Evolutionary conservation across 2,797 vertebrate genomes (phyloP).

Genomic region (Xiphophorus birchmanni): DNA sequence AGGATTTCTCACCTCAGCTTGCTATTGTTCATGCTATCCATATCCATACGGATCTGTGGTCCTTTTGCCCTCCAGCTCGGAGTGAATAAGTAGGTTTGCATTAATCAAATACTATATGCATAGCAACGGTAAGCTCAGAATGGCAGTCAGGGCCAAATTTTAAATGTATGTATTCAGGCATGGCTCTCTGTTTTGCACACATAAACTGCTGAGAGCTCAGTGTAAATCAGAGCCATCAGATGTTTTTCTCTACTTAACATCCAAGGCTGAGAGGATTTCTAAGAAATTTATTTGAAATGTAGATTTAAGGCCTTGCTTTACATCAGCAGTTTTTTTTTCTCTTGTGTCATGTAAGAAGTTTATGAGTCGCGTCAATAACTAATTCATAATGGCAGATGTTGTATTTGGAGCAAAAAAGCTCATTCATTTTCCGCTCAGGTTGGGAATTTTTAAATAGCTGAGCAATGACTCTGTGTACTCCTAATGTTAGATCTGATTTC

Average conservation of each 20-base stretch:
- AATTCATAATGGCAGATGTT: background rate
- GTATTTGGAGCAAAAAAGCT: background rate
- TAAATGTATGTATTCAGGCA: slow-evolving; percentile 49
- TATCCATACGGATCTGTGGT: slow-evolving; percentile 72
- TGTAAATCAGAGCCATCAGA: slow-evolving; percentile 37
- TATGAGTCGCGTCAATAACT: slow-evolving; percentile 10
- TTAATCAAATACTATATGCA: slow-evolving; percentile 65
- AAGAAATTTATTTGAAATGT: slow-evolving; percentile 37
- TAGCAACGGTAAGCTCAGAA: slow-evolving; percentile 21
- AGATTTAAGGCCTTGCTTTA: slow-evolving; percentile 22
- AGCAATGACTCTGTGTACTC: background rate
- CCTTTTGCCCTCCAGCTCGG: slow-evolving; percentile 48
- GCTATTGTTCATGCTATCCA: slow-evolving; percentile 75
- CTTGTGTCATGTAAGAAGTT: background rate
- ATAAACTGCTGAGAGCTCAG: slow-evolving; percentile 40
- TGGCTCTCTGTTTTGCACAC: slow-evolving; percentile 22
- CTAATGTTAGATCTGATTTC: slow-evolving; percentile 1
- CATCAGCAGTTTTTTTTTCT: background rate
- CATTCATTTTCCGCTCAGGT: background rate
- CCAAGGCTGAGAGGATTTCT: slow-evolving; percentile 15
- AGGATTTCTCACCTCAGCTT: slow-evolving; percentile 75
- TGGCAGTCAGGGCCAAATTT: slow-evolving; percentile 21
- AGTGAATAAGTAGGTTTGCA: slow-evolving; percentile 49
- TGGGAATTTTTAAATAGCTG: slow-evolving; percentile 10
- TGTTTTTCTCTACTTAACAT: slow-evolving; percentile 20